A percentile compares a stretch with the other conserved stretches of the same genome.
These are phyloP conservation scores for Caenorhabditis sinica DNA, from an alignment of 2,888 invertebrate genomes.

Conservation along the genomic window DNA sequence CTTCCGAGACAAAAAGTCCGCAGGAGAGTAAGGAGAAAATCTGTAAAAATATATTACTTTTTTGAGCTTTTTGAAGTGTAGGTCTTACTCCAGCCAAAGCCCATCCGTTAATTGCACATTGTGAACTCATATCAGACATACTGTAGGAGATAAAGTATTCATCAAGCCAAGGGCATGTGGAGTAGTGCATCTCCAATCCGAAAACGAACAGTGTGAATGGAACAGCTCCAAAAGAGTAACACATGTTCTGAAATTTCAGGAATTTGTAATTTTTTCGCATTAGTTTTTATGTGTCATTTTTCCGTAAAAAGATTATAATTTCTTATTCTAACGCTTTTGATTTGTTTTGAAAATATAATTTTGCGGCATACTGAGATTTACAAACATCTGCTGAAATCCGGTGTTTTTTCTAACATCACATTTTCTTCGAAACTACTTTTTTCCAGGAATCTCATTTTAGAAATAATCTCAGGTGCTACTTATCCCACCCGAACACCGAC, in stretches of 20 bases:
- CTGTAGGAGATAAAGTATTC: constrained; percentile 74
- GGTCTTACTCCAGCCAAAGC: constrained; percentile 79
- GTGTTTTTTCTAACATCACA: no score
- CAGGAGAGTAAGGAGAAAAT: constrained; percentile 82
- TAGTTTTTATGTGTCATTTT: background rate
- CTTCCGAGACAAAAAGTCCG: constrained; percentile 81
- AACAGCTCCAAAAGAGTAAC: constrained; percentile 80
- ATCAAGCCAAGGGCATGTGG: constrained; percentile 82
- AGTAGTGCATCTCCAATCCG: constrained; percentile 83
- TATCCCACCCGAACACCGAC: no score
- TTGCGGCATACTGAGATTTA: no score
- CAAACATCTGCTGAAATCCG: no score
- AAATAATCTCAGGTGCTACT: no score
- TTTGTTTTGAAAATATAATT: no score
- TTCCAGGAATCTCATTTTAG: no score
- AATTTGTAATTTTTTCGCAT: background rate
- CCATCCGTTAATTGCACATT: constrained; percentile 83
- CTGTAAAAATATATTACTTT: constrained; percentile 60
- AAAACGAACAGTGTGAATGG: constrained; percentile 81
- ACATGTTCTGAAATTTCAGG: constrained; percentile 77
- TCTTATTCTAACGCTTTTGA: no score
- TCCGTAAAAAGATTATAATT: background rate
- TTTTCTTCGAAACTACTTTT: no score
- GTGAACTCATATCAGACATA: constrained; percentile 75
- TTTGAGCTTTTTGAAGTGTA: background rate